Evolutionary conservation across 2,888 invertebrate genomes (phyloP), one percentile per base, ranked within the genome.

Genomic region (Drosophila percnosoma): DNA sequence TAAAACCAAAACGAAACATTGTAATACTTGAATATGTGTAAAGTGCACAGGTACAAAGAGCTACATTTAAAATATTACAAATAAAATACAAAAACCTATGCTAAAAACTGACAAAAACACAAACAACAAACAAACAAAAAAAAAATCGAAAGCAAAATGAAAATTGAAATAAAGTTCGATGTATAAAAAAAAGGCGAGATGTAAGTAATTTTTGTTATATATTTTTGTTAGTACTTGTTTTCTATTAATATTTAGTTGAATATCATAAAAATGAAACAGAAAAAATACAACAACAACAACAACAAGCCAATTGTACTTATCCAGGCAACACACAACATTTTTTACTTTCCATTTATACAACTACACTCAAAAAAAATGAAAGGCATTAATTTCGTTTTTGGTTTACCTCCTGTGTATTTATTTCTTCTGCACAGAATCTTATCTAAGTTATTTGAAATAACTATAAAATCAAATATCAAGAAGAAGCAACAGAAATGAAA

Each of bases 191-290:
- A 66, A 69, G 13, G 78, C 72, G 78, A 73, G 78, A 78, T 83
- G 71, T 82, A 80, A 75, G 80, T 80, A 85, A 83, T 85, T 91
- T 91, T 89, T 89, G 83, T 89, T 89, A 83, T 90, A 84, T 75
- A 90, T 87, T 89, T 90, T 89, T 90, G 91, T 89, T 89, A 90
- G 90, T 80, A 84, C 77, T 89, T 86, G 90, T 90, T 90, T 89
- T 89, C 80, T 86, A 86, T 89, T 90, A 82, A 86, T 86, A 85
- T 84, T 84, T 86, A 86, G 85, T 77, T 85, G 59, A 82, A 89
- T 83, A 69, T 69, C 60, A 57, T 55, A 45, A 59, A 73, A 64
- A 48, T 70, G 59, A 68, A 67, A 45, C 40, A 52, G 54, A 68
- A 82, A 72, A 66, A 64, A 66, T 62, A 62, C 38, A 65, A 59